Evolutionary conservation across 2,113 vertebrate species (phyloP).

Genomic region (Zosterops lateralis): DNA sequence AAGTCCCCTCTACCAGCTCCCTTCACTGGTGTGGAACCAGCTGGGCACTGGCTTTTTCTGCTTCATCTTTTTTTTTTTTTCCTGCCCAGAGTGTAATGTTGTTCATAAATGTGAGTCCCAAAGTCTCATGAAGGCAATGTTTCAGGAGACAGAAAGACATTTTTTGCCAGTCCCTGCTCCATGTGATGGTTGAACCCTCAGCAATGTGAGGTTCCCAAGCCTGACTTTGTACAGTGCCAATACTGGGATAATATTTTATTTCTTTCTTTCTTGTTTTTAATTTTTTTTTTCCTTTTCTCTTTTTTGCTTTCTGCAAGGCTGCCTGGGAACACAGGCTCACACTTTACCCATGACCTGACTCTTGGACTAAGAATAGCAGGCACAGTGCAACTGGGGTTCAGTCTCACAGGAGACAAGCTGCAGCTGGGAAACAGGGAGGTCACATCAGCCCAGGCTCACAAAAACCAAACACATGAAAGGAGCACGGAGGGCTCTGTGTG

Average conservation of each 20-base stretch:
- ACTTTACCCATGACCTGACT: conserved; percentile 71
- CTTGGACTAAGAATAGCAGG: conserved; percentile 69
- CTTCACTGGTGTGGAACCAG: neutral
- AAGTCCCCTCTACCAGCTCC: neutral
- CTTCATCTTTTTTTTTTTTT: neutral
- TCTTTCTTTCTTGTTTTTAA: neutral
- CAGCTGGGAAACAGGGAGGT: conserved; percentile 56
- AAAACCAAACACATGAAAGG: neutral
- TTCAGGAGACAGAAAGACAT: neutral
- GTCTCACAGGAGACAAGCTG: conserved; percentile 57
- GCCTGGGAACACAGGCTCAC: conserved; percentile 72
- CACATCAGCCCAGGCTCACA: neutral
- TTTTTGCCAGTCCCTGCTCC: neutral
- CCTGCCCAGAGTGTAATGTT: neutral
- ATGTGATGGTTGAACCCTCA: neutral
- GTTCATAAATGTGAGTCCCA: neutral
- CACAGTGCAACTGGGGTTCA: conserved; percentile 42
- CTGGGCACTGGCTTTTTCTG: neutral
- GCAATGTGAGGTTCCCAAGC: conserved; percentile 4
- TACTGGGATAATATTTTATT: neutral
- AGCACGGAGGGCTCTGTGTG: neutral
- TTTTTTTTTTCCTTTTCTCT: neutral
- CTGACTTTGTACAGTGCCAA: neutral
- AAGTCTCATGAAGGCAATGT: neutral
- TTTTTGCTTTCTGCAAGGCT: conserved; percentile 40